A percentile compares a stretch with the other conserved stretches of the same genome.
Evolutionary conservation across 92 coral and sea anemone species (phyloP).

Genomic region (Siderastrea radians): DNA sequence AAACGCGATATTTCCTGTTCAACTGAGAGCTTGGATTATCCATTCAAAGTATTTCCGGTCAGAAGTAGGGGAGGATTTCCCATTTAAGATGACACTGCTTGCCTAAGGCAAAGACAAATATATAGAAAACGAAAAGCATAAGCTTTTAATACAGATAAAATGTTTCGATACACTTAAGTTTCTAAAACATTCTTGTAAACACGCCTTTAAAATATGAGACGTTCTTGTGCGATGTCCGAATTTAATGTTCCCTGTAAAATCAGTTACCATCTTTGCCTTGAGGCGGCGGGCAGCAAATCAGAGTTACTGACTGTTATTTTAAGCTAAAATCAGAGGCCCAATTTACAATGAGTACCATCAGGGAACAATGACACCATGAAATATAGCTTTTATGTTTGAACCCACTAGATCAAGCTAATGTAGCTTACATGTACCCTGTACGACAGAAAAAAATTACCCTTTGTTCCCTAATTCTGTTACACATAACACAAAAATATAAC

Average conservation of each 20-base stretch:
- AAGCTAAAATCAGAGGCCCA: not conserved
- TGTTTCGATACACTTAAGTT: too few relatives aligned
- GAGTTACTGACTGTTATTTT: conserved; percentile 18
- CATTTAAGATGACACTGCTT: conserved; percentile 2
- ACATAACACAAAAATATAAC: too few relatives aligned
- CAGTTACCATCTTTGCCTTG: not conserved
- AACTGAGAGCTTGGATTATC: not conserved
- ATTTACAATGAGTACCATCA: too few relatives aligned
- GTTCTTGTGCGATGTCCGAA: too few relatives aligned
- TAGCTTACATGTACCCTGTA: too few relatives aligned
- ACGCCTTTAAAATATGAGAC: not conserved
- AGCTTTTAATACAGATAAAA: too few relatives aligned
- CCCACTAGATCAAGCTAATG: not conserved
- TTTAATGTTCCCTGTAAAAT: not conserved
- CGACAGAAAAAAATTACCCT: too few relatives aligned
- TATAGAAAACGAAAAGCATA: too few relatives aligned
- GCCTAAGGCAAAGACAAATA: not conserved
- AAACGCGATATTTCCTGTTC: conserved; percentile 29
- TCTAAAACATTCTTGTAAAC: too few relatives aligned
- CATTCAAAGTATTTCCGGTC: conserved; percentile 16
- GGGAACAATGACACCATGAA: too few relatives aligned
- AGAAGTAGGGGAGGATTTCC: conserved; percentile 7
- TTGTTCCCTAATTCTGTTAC: too few relatives aligned
- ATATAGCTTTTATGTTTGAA: not conserved
- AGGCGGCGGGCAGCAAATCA: not conserved